Evolutionary conservation across 2,113 vertebrate genomes (phyloP), one percentile per base, ranked within the genome.

Genomic region (Rousettus leschenaultii): DNA sequence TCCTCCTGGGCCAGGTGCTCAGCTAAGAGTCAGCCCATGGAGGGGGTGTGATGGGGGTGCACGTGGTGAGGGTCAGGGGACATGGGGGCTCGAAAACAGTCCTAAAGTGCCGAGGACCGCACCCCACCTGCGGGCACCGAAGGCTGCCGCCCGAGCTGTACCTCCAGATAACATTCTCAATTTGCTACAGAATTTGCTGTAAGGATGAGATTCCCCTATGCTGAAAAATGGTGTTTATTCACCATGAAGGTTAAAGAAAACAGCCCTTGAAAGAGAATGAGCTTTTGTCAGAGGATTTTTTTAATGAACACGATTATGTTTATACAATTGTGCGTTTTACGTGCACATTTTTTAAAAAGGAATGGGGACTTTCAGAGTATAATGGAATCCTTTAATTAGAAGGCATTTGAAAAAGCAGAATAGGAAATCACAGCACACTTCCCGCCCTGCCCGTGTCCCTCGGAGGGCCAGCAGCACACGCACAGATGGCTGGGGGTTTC

Each of bases 371-470:
- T 91, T 82, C 86, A 73, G 86, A 53, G 90, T 35, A 51, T 91
- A 86, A 77, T 82, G 71, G 93, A 91, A 86, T 86, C 51, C 86
- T 96, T 95, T 94, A 77, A 95, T 95, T 75, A 75, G 87, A 91
- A 93, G 70, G 65, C 86, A 57, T 66, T 90, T 86, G 84, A 28
- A 43, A 51, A 85, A 9, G 91, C 78, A 82, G 86, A 89, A n/a
- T 15, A 28, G 75, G 74, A 85, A 63, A 30, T 71, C 40, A 75
- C 21, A 2, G 8, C 63, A 21, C 16, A 38, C 61, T 61, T 53
- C 33, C 33, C 74, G 88, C 91, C n/a, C 70, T 40, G 66, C 90
- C 19, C 2, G 12, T 35, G 8, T 45, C 57, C 45, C 59, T 95
- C 5, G 6, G 35, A 45, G 75, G 68, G 61, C 59, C 94, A 4